Evolutionary conservation across 2,888 invertebrate species (phyloP).

Genomic region (Metalampra italica): DNA sequence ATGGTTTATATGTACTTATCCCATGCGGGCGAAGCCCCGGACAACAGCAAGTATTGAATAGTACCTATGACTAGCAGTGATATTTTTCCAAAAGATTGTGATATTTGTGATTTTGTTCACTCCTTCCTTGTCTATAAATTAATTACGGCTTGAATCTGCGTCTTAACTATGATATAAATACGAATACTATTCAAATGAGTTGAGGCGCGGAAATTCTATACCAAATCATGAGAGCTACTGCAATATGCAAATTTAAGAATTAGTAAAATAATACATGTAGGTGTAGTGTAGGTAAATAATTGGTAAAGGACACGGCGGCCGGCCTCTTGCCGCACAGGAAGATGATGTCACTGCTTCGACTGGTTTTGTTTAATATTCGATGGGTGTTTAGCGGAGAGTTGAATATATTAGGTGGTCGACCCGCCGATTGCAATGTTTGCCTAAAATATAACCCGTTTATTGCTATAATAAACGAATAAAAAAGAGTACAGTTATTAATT

Average conservation of each 20-base stretch:
- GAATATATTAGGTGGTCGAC: conserved; percentile 46
- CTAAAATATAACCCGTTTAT: conserved; percentile 17
- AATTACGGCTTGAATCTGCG: no score
- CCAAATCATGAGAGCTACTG: neutral
- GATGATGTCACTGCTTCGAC: conserved; percentile 73
- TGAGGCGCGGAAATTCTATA: neutral
- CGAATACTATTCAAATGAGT: no score
- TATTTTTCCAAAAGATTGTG: no score
- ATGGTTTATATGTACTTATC: no score
- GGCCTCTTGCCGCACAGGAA: conserved; percentile 64
- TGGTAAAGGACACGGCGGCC: conserved; percentile 58
- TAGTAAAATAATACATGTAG: conserved; percentile 6
- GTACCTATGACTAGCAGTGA: no score
- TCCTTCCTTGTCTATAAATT: no score
- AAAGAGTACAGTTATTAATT: neutral
- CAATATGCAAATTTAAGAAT: neutral
- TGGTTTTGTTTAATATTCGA: conserved; percentile 70
- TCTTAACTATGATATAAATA: no score
- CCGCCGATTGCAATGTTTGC: conserved; percentile 28
- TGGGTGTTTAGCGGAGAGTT: conserved; percentile 48
- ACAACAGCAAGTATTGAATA: no score
- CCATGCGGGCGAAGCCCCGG: no score
- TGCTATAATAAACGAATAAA: conserved; percentile 1
- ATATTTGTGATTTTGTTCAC: no score
- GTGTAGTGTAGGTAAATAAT: conserved; percentile 11